Evolutionary conservation across 2,113 vertebrate genomes (phyloP).

Genomic region (Dinomys branickii): DNA sequence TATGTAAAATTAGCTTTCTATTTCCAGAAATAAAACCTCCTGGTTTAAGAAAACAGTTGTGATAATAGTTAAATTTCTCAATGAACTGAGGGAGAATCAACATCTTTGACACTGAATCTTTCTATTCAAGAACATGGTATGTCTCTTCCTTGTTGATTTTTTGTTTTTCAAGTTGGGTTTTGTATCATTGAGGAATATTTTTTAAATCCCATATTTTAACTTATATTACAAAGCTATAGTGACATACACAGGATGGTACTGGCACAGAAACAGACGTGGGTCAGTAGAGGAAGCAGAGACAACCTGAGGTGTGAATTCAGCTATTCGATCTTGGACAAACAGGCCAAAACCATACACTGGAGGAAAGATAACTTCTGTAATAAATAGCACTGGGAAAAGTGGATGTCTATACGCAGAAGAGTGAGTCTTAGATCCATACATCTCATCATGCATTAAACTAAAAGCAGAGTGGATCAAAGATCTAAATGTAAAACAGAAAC

Average conservation of each 20-base stretch:
- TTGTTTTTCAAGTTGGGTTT: slow-evolving; percentile 19
- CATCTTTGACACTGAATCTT: not conserved
- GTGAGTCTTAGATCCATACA: not conserved
- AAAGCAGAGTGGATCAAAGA: not conserved
- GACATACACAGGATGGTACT: not conserved
- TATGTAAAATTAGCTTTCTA: not conserved
- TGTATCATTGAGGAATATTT: slow-evolving; percentile 8
- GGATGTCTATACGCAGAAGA: not conserved
- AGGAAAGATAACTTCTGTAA: not conserved
- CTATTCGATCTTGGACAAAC: not conserved
- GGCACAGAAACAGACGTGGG: not conserved
- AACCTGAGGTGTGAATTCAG: not conserved
- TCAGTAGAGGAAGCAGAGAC: not conserved
- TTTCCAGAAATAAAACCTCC: slow-evolving; percentile 36
- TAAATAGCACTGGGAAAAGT: not conserved
- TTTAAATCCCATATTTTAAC: not conserved
- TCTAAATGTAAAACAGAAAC: not conserved
- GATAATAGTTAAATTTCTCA: slow-evolving; percentile 31
- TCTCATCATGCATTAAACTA: not conserved
- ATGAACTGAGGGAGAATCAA: not conserved
- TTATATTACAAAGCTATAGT: not conserved
- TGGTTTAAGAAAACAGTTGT: not conserved
- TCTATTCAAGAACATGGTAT: not conserved
- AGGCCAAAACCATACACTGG: not conserved
- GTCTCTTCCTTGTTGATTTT: not conserved